Evolutionary conservation across 2,888 invertebrate genomes (phyloP), one percentile per base, ranked within the genome.

Genomic region (Pachymerium ferrugineum): DNA sequence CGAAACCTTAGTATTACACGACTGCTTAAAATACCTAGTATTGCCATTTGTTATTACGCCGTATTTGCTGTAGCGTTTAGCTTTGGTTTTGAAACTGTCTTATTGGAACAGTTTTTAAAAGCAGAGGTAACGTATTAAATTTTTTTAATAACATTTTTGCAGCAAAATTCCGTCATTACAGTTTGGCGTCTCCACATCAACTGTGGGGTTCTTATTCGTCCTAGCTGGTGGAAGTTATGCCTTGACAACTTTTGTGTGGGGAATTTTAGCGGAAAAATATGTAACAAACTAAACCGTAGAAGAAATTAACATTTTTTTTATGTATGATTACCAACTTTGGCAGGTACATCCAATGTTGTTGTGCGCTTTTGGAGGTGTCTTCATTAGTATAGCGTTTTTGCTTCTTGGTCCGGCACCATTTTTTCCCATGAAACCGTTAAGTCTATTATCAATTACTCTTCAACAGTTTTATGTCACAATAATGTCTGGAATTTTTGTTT

Each of bases 51-150:
- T 0, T 86, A 90, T 54, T 83, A 87, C 75, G 90, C 90, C 79
- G 91, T 92, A 79, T 87, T 90, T 75, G 88, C 87, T 0, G 91
- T 91, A 0, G 90, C 91, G 76, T 88, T 90, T 86, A 91, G 91
- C 77, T 91, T 93, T 72, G 92, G 92, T 22, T 96, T 94, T 82
- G 85, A 95, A 25, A 91, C 93, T 81, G 94, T 94, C 0, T 94
- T 94, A 0, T 84, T 96, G 22, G 93, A 94, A 78, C 92, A 91
- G 0, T 94, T 94, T 84, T 85, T 96, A 14, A 82, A 90, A 77
- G 85, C 86, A 83, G 87, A 87, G 81, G 22, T 30, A 16, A 31
- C n/a, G n/a, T n/a, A n/a, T n/a, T n/a, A n/a, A n/a, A n/a, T n/a
- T n/a, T n/a, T n/a, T n/a, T n/a, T n/a, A n/a, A n/a, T n/a, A n/a